Percentiles rank a stretch among this genome's conserved stretches.
Evolutionary conservation across 2,113 vertebrate genomes (phyloP).

Genomic region (Gymnarchus niloticus): DNA sequence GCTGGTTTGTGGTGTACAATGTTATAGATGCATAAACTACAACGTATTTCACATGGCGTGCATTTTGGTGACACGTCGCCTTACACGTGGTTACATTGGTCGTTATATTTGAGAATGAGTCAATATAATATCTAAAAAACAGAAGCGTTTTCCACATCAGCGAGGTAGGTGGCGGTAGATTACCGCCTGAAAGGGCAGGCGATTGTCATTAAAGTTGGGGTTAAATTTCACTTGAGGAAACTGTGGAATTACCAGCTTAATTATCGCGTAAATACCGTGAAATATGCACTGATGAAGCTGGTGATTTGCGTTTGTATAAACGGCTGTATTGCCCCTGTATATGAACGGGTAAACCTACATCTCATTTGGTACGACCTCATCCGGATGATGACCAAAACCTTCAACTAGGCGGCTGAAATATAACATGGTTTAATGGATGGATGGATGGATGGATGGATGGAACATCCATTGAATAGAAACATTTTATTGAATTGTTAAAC

Average conservation of each 20-base stretch:
- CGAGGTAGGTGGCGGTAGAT: background rate
- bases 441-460: background rate
- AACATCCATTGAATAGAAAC: background rate
- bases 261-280: too few species aligned
- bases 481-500: too few species aligned
- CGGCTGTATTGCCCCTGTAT: background rate
- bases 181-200: background rate
- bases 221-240: background rate
- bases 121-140: too few species aligned
- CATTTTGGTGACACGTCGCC: background rate
- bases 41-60: background rate
- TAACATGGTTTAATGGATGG: background rate
- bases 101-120: background rate
- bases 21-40: background rate
- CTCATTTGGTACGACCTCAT: background rate
- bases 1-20: background rate
- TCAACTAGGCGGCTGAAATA: background rate
- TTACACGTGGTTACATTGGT: background rate
- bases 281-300: background rate
- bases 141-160: background rate
- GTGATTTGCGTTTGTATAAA: background rate
- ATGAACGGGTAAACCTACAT: background rate
- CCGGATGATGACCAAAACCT: background rate
- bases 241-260: too few species aligned
- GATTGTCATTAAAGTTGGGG: background rate